Conservation (phyloP, 2,113 vertebrate species). For the Salvator merianae region DNA sequence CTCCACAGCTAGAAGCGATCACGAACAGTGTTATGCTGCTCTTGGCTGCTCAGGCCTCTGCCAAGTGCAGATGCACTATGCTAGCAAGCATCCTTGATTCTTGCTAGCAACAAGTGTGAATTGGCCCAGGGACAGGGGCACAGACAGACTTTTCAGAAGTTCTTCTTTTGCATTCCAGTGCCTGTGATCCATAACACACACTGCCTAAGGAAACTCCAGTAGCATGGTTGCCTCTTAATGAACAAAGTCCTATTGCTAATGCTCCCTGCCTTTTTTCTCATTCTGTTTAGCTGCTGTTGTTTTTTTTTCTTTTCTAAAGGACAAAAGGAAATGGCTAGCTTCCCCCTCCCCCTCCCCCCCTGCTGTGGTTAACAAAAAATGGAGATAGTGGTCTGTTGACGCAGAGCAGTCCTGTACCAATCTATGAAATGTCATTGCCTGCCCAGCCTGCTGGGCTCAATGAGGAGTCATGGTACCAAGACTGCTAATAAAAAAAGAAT, state of each 20-base stretch:
- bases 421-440: slow-evolving; percentile 81
- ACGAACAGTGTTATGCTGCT: too few relatives aligned
- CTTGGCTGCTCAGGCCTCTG: too few relatives aligned
- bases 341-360: slow-evolving; percentile 28
- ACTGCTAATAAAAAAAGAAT: slow-evolving; percentile 74
- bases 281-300: slow-evolving; percentile 3
- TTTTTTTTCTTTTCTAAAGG: slow-evolving; percentile 47
- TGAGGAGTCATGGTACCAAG: slow-evolving; percentile 58
- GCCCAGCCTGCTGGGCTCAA: slow-evolving; percentile 74
- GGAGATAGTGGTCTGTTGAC: slow-evolving; percentile 60
- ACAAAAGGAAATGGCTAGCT: slow-evolving; percentile 53
- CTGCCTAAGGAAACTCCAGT: too few relatives aligned
- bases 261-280: neutral
- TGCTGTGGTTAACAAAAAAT: slow-evolving; percentile 75
- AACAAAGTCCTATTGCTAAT: slow-evolving; percentile 34
- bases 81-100: too few relatives aligned
- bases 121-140: too few relatives aligned
- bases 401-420: slow-evolving; percentile 61
- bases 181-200: too few relatives aligned
- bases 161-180: too few relatives aligned
- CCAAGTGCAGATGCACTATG: too few relatives aligned
- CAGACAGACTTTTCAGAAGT: neutral
- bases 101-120: too few relatives aligned
- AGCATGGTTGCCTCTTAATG: slow-evolving; percentile 22
- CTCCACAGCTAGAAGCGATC: too few relatives aligned